A percentile compares a stretch with the other conserved stretches of the same genome.
These are phyloP conservation scores for Ochotona princeps DNA, from an alignment of 2,113 vertebrate genomes.

Conservation along the genomic window DNA sequence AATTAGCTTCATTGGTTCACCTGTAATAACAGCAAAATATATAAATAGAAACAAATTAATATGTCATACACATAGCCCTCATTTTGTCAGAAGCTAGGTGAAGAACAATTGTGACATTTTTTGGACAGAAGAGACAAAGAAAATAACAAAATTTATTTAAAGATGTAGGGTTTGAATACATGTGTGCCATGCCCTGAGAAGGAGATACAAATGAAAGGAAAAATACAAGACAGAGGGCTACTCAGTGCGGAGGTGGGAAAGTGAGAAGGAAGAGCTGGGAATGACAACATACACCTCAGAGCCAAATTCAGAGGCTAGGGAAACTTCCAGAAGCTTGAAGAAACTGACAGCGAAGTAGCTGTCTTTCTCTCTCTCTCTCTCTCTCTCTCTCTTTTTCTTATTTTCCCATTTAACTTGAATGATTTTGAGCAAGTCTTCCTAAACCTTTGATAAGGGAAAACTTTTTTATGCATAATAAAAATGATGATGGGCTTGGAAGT, in stretches of 20 bases:
- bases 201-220: fast-evolving
- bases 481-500: neutral
- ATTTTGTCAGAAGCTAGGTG: neutral
- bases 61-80: neutral
- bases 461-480: neutral
- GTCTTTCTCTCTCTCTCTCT: neutral
- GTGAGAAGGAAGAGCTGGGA: fast-evolving
- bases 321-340: too few relatives aligned
- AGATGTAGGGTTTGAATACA: neutral
- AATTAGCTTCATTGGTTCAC: constrained; percentile 22
- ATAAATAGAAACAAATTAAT: constrained; percentile 19
- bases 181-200: neutral
- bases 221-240: neutral
- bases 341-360: neutral
- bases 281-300: fast-evolving
- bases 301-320: neutral
- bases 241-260: neutral
- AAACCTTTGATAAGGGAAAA: neutral
- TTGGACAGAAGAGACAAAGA: neutral
- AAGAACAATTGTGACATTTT: constrained; percentile 45
- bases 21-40: constrained; percentile 22
- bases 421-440: neutral
- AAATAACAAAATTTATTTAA: neutral
- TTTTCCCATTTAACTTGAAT: constrained; percentile 9
- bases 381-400: too few relatives aligned